These are phyloP conservation scores for Arctocebus calabarensis DNA, from an alignment of 2,797 vertebrate species.

Conservation along the genomic window DNA sequence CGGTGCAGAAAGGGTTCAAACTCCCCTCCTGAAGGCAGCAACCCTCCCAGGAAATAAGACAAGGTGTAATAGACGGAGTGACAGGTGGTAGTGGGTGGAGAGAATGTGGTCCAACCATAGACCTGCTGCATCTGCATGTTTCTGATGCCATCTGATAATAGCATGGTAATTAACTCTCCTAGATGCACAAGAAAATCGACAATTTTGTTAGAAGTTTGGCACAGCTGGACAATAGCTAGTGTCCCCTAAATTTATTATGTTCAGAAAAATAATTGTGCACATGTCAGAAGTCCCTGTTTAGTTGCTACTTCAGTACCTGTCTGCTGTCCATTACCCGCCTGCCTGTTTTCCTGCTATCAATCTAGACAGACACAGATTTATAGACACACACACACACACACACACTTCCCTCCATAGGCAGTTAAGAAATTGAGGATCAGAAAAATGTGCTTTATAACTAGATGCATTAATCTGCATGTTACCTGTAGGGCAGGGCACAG, in stretches of 20 bases:
- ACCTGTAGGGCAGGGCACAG: background rate
- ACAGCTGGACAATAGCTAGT: background rate
- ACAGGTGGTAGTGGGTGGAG: rapidly evolving
- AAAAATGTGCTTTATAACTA: background rate
- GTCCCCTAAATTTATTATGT: background rate
- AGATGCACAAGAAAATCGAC: background rate
- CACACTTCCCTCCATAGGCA: no score
- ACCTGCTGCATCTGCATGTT: no score
- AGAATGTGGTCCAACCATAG: background rate
- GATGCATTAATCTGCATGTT: background rate
- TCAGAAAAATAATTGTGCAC: background rate
- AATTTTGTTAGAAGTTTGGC: background rate
- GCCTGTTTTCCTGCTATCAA: background rate
- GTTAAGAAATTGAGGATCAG: background rate
- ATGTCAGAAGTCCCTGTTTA: background rate
- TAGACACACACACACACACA: rapidly evolving
- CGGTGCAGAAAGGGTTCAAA: rapidly evolving
- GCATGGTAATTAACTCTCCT: background rate
- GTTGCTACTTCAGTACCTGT: background rate
- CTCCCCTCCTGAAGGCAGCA: background rate
- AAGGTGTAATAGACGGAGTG: background rate
- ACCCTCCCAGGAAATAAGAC: background rate
- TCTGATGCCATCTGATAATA: background rate
- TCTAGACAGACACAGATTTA: background rate
- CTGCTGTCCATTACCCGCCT: no score